phyloP scores from a whole-genome alignment of 2,888 invertebrate species.

The Platycnemis pennipes region DNA sequence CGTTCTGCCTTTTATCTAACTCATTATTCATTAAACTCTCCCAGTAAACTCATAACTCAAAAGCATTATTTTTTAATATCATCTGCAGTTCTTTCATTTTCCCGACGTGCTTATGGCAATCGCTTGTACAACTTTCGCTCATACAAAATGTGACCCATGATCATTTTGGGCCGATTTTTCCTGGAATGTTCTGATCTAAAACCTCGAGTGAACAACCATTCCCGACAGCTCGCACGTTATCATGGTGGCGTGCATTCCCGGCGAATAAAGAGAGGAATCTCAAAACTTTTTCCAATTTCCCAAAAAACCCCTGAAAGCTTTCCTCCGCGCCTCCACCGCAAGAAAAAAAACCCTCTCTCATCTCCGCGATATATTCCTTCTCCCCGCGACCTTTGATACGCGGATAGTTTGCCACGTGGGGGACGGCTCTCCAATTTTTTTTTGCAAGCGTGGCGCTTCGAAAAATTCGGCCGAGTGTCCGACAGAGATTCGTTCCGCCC shows the following conservation, averaged over 20 bases:
- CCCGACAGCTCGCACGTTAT: neutral
- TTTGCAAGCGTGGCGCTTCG: neutral
- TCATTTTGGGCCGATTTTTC: neutral
- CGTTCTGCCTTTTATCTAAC: too few relatives aligned
- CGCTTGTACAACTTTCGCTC: too few relatives aligned
- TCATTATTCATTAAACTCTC: too few relatives aligned
- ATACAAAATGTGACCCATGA: too few relatives aligned
- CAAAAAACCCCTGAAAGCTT: neutral
- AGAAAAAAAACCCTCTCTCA: neutral
- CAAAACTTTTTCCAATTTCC: neutral
- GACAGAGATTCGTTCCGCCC: neutral
- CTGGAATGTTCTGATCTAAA: neutral
- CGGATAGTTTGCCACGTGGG: neutral
- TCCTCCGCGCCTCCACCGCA: neutral
- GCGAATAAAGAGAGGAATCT: neutral
- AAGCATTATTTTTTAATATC: too few relatives aligned
- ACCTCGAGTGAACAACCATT: neutral
- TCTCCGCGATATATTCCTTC: conserved; percentile 19
- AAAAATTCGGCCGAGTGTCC: neutral
- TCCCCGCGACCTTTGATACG: conserved; percentile 1
- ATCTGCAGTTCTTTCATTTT: too few relatives aligned
- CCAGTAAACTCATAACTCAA: too few relatives aligned
- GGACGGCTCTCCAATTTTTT: neutral
- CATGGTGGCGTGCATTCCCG: neutral
- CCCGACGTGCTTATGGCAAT: too few relatives aligned